Evolutionary conservation across 2,797 vertebrate genomes (phyloP).

Genomic region (Pseudomugil tenellus): DNA sequence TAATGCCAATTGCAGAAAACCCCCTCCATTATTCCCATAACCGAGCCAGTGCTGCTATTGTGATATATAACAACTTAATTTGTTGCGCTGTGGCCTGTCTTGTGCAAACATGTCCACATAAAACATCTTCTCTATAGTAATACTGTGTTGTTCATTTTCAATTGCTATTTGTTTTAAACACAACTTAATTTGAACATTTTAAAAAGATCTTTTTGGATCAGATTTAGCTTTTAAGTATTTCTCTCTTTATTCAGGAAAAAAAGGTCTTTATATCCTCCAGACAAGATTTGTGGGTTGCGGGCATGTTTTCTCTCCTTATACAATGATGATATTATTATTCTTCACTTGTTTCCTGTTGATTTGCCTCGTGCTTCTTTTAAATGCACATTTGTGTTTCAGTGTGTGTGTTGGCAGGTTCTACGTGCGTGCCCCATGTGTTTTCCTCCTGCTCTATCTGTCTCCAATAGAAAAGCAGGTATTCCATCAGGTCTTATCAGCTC

Average conservation of each 20-base stretch:
- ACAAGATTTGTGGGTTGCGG: background rate
- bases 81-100: conserved; percentile 29
- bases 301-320: background rate
- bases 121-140: conserved; percentile 1
- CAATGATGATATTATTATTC: background rate
- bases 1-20: conserved; percentile 47
- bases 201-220: background rate
- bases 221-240: background rate
- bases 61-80: conserved; percentile 51
- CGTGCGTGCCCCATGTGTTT: conserved; percentile 33
- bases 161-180: background rate
- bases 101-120: background rate
- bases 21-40: conserved; percentile 33
- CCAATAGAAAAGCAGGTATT: conserved; percentile 52
- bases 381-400: conserved; percentile 2
- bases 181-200: background rate
- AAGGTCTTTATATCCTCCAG: background rate
- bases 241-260: background rate
- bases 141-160: background rate
- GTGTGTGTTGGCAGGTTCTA: conserved; percentile 20
- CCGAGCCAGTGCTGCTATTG: conserved; percentile 43
- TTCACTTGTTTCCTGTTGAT: background rate
- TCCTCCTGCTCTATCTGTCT: conserved; percentile 55
- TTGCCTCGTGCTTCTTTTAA: conserved; percentile 2
- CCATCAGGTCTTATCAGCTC: conserved; percentile 72